Evolutionary conservation across 2,888 invertebrate species (phyloP), one percentile per base, ranked within the genome.

Genomic region (Unio delphinus): DNA sequence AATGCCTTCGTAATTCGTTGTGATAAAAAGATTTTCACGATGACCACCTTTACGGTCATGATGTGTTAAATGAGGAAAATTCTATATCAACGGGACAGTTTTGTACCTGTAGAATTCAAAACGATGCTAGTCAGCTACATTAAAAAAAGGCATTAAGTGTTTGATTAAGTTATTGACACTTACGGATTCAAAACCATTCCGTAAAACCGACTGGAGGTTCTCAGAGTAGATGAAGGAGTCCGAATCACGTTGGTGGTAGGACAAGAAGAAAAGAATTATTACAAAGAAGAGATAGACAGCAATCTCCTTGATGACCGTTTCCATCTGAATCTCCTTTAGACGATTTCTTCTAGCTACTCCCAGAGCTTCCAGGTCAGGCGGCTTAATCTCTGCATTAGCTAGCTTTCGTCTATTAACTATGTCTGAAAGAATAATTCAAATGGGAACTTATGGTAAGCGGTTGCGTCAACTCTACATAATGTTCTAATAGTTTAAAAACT

Each of bases 181-280:
- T 71, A 86, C 86, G 62, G 70, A 72, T 55, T 82, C 76, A 65
- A 83, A 83, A n/a, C 76, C 77, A 45, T 72, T 73, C n/a, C 80
- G 73, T 76, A 89, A 88, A 28, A 76, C 82, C 65, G 82, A 84
- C 67, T 82, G 84, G 64, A 89, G 74, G 73, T 85, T 87, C 57
- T 79, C 73, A 8, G 84, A 82, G 65, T 81, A 83, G 18, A 70
- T 60, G 75, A 78, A 89, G 6, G 87, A 87, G 69, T 83, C 76
- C 7, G 80, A 80, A 73, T 88, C 88, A 20, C 89, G 78, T 65
- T 88, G 85, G 75, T 89, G 89, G 75, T 90, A 89, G 55, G 89
- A 89, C 56, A 90, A 75, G 83, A 90, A 90, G 83, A 90, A 89
- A 34, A 90, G 79, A 61, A 89, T 79, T 5, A 89, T 72, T 11